A percentile compares a stretch with the other conserved stretches of the same genome.
Evolutionary conservation across 2,888 invertebrate species (phyloP).

Genomic region (Cantharis nigra): DNA sequence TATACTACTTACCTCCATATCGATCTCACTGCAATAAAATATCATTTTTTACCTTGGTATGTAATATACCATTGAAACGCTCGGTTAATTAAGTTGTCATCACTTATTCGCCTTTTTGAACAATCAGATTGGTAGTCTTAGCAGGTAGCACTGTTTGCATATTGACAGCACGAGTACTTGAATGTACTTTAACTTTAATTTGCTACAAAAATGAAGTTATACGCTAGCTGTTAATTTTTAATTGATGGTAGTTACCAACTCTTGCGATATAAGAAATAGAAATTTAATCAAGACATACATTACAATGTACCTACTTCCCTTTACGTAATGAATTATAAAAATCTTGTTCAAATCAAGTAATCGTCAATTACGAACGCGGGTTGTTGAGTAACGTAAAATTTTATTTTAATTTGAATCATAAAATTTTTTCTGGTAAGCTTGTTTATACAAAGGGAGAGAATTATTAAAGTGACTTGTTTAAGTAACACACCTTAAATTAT

Average conservation of each 20-base stretch:
- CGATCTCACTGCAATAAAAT: too few relatives aligned
- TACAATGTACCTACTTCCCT: not conserved
- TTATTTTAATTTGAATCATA: not conserved
- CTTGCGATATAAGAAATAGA: not conserved
- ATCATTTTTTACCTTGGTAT: too few relatives aligned
- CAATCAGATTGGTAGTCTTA: not conserved
- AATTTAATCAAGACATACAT: not conserved
- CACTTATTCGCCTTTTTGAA: too few relatives aligned
- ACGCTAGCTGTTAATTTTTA: not conserved
- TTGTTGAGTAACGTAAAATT: not conserved
- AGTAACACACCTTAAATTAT: conserved; percentile 40
- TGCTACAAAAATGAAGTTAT: not conserved
- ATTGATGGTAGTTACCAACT: not conserved
- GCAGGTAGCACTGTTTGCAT: not conserved
- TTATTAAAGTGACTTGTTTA: conserved; percentile 22
- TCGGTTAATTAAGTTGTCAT: too few relatives aligned
- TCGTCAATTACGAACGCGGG: not conserved
- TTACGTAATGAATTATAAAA: not conserved
- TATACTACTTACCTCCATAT: too few relatives aligned
- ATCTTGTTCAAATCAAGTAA: not conserved
- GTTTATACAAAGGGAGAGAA: conserved; percentile 5
- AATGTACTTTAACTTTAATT: not conserved
- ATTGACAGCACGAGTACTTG: not conserved
- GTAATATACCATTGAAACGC: too few relatives aligned
- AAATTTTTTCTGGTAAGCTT: not conserved